These are phyloP conservation scores for Julus scandinavius DNA, from an alignment of 2,888 invertebrate genomes.

Conservation along the genomic window DNA sequence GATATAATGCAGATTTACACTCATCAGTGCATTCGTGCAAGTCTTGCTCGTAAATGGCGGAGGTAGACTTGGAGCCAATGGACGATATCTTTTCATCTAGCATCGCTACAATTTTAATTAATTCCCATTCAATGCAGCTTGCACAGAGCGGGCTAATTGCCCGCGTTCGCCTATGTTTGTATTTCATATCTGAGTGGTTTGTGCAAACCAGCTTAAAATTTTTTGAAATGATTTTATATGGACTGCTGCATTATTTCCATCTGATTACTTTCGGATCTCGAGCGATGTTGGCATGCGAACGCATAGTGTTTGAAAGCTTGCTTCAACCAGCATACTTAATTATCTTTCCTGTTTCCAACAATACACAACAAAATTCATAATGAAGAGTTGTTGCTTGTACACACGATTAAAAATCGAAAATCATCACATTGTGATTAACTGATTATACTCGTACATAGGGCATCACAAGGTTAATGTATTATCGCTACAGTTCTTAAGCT, in stretches of 20 bases:
- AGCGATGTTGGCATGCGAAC: background rate
- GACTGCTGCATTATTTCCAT: conserved; percentile 39
- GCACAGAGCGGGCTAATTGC: background rate
- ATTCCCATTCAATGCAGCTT: conserved; percentile 28
- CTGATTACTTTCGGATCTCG: background rate
- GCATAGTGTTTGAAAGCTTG: background rate
- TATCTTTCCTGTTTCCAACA: background rate
- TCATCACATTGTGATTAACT: background rate
- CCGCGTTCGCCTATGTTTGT: conserved; percentile 2
- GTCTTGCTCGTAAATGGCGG: background rate
- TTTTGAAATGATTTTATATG: conserved; percentile 22
- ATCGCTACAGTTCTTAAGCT: too few species aligned
- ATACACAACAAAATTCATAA: background rate
- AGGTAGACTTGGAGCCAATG: conserved; percentile 6
- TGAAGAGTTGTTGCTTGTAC: background rate
- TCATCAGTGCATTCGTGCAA: conserved; percentile 38
- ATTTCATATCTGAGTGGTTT: conserved; percentile 6
- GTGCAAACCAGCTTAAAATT: conserved; percentile 34
- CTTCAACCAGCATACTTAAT: background rate
- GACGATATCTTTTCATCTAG: conserved; percentile 11
- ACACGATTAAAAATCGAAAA: background rate
- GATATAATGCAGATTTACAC: conserved; percentile 36
- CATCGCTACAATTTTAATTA: conserved; percentile 42
- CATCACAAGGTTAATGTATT: too few species aligned
- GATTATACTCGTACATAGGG: too few species aligned